Percentiles rank a stretch among this genome's conserved stretches.
phyloP scores from a whole-genome alignment of 2,113 vertebrate genomes.

The Callaeas wilsoni region DNA sequence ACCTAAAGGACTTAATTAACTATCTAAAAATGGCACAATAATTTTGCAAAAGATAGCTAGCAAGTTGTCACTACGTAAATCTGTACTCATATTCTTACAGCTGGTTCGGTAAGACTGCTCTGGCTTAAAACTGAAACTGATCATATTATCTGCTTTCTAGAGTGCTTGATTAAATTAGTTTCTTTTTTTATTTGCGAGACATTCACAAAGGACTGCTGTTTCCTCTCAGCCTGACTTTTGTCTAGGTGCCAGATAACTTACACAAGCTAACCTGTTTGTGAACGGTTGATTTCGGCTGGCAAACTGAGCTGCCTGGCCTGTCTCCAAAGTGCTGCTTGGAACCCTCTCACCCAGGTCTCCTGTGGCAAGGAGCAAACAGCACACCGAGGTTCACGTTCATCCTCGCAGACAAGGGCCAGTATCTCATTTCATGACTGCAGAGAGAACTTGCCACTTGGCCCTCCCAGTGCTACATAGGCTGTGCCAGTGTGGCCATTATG shows the following conservation, averaged over 20 bases:
- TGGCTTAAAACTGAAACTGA: background rate
- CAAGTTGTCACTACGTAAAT: background rate
- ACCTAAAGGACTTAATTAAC: background rate
- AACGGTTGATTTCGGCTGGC: background rate
- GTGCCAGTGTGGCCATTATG: background rate
- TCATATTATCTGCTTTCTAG: background rate
- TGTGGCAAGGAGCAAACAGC: background rate
- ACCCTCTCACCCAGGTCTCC: background rate
- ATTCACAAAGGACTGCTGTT: background rate
- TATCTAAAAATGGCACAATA: background rate
- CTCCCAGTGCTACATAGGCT: background rate
- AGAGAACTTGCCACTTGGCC: background rate
- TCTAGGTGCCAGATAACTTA: background rate
- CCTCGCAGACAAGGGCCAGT: background rate
- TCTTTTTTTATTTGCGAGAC: background rate
- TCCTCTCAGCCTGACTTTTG: background rate
- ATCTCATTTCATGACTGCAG: background rate
- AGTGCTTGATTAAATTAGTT: background rate
- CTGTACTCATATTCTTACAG: background rate
- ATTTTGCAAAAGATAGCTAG: background rate
- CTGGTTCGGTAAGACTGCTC: background rate
- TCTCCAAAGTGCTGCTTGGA: background rate
- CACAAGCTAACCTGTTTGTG: background rate
- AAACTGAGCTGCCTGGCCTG: background rate
- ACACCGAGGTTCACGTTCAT: rapidly evolving